These are phyloP conservation scores for Brevipalpus yothersi DNA, from an alignment of 1,140 invertebrate genomes.

Conservation along the genomic window DNA sequence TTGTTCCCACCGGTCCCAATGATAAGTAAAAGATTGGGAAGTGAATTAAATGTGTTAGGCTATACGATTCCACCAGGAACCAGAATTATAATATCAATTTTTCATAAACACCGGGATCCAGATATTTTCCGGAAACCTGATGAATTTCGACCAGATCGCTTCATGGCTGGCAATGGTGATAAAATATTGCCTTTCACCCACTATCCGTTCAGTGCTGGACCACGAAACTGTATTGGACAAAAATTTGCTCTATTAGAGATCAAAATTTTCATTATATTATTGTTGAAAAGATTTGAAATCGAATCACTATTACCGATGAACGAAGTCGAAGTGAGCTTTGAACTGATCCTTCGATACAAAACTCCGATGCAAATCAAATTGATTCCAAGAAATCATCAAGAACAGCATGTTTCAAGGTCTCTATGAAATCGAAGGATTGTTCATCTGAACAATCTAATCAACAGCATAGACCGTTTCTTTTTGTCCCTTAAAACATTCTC, in stretches of 20 bases:
- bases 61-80: constrained; percentile 18
- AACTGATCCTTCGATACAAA: neutral
- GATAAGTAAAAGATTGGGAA: constrained; percentile 26
- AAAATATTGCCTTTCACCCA: constrained; percentile 21
- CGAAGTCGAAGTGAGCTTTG: neutral
- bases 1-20: constrained; percentile 34
- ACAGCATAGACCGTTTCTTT: too few relatives aligned
- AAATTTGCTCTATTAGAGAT: constrained; percentile 31
- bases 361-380: neutral
- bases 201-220: constrained; percentile 21
- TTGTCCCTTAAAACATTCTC: too few relatives aligned
- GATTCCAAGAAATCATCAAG: neutral
- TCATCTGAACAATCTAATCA: too few relatives aligned
- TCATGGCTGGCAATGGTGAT: constrained; percentile 26
- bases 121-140: constrained; percentile 39
- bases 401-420: too few relatives aligned
- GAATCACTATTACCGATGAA: neutral
- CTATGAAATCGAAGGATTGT: too few relatives aligned
- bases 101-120: constrained; percentile 34
- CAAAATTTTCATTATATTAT: constrained; percentile 19
- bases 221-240: constrained; percentile 22
- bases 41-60: constrained; percentile 18
- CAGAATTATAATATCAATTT: constrained; percentile 20
- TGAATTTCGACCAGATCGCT: constrained; percentile 46
- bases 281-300: neutral